Base-by-base conservation (phyloP, 1,140 invertebrate genomes). In the Contarinia nasturtii region DNA sequence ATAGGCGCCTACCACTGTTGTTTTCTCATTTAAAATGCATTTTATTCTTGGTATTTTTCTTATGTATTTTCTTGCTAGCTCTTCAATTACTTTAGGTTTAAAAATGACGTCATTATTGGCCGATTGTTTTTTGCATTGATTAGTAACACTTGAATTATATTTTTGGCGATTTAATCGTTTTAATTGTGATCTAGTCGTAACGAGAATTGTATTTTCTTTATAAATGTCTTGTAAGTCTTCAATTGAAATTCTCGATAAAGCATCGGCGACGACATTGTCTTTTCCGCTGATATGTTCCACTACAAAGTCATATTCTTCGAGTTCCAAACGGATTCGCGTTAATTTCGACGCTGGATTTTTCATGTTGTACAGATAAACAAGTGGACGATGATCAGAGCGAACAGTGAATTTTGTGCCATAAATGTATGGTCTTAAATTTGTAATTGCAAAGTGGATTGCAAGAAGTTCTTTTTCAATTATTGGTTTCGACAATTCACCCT, bases 361-460 rank as follows among this genome's bases (percentile, higher is more conserved):
- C 7, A 64, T 54, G 8, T 53, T 54, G 11, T 47, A 53, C 48
- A 56, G 48, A 11, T 49, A 51, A 67, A 49, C 57, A 27, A 69
- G 53, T 1, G 65, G 59, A 48, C 58, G 56, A 45, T 71, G 56
- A 49, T 61, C 59, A 0, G 54, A 58, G 12, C 54, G 34, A 19
- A 60, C 51, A 47, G 41, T 54, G 37, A 65, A 62, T 50, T 60
- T 53, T 34, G 42, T 51, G 14, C 57, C 61, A 40, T 52, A 57
- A 19, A 65, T 48, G 52, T 63, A 61, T 18, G 55, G 58, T 22
- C 59, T 15, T 43, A 68, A 69, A 47, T 66, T 51, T 48, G 63
- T 57, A 10, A 67, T 56, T 7, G 63, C 61, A 57, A 57, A 62
- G 15, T 73, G 54, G 7, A 61, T 56, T 17, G 54, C 59, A 15